Evolutionary conservation across 2,113 vertebrate species (phyloP).

Genomic region (Bubo scandiacus): DNA sequence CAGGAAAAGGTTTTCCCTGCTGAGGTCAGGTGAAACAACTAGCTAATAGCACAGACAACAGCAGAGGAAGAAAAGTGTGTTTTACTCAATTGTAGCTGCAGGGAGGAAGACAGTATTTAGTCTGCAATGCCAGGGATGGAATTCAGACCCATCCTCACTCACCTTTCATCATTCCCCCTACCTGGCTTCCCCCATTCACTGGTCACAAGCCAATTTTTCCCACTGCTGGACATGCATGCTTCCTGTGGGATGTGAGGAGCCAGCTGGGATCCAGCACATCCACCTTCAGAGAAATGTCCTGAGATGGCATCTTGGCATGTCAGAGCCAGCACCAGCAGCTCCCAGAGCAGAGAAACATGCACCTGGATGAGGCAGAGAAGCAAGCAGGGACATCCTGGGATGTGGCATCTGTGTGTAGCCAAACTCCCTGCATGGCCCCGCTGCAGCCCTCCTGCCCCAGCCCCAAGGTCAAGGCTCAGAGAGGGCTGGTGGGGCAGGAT

Average conservation of each 20-base stretch:
- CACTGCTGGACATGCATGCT: neutral
- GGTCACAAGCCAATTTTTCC: neutral
- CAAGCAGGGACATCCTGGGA: neutral
- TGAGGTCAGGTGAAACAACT: neutral
- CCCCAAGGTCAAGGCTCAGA: neutral
- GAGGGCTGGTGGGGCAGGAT: neutral
- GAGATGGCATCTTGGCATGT: neutral
- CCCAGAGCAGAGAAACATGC: neutral
- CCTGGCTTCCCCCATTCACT: neutral
- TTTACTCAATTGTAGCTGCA: neutral
- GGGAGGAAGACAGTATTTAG: neutral
- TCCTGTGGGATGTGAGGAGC: neutral
- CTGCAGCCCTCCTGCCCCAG: neutral
- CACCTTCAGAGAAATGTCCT: neutral
- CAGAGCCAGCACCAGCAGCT: neutral
- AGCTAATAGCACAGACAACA: neutral
- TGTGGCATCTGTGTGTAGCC: fast-evolving
- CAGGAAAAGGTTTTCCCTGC: neutral
- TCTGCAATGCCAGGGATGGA: neutral
- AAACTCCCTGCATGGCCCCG: fast-evolving
- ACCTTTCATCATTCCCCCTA: neutral
- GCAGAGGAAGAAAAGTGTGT: neutral
- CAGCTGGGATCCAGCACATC: neutral
- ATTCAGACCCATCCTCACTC: neutral
- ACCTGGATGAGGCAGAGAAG: neutral